Percentiles rank a stretch among this genome's conserved stretches.
These are phyloP conservation scores for Sebastes kiyomatsui DNA, from an alignment of 2,797 vertebrate genomes.

Conservation along the genomic window DNA sequence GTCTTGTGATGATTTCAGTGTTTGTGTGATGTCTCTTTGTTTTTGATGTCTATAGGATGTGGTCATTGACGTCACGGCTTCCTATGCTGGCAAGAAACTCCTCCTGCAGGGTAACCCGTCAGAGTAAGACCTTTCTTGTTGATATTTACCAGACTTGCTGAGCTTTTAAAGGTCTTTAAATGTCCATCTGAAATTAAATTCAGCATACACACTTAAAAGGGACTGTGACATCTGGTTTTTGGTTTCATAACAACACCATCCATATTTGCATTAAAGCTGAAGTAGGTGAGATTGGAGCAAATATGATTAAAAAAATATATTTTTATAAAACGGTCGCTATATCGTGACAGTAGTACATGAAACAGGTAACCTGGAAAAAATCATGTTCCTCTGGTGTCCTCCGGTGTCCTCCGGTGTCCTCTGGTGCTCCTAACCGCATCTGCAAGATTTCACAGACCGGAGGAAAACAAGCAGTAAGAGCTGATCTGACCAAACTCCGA, in stretches of 20 bases:
- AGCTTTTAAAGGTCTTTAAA: background rate
- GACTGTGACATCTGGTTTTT: background rate
- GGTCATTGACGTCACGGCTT: conserved; percentile 70
- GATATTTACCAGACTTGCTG: background rate
- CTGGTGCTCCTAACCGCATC: too few species aligned
- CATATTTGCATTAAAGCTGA: background rate
- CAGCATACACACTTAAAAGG: background rate
- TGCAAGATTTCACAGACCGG: too few species aligned
- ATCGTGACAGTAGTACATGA: too few species aligned
- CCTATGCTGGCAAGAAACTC: conserved; percentile 85
- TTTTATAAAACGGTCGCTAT: too few species aligned
- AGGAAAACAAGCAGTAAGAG: too few species aligned
- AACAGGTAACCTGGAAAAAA: too few species aligned
- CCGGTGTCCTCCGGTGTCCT: too few species aligned
- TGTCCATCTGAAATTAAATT: background rate
- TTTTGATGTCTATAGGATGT: conserved; percentile 70
- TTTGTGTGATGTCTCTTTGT: background rate
- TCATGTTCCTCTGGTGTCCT: too few species aligned
- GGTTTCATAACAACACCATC: background rate
- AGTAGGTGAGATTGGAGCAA: too few species aligned
- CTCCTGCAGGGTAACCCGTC: conserved; percentile 64
- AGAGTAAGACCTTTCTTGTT: conserved; percentile 69
- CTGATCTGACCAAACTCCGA: too few species aligned
- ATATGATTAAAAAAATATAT: too few species aligned
- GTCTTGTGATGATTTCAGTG: background rate